Conservation (phyloP, 2,797 vertebrate genomes). For the Champsocephalus esox region DNA sequence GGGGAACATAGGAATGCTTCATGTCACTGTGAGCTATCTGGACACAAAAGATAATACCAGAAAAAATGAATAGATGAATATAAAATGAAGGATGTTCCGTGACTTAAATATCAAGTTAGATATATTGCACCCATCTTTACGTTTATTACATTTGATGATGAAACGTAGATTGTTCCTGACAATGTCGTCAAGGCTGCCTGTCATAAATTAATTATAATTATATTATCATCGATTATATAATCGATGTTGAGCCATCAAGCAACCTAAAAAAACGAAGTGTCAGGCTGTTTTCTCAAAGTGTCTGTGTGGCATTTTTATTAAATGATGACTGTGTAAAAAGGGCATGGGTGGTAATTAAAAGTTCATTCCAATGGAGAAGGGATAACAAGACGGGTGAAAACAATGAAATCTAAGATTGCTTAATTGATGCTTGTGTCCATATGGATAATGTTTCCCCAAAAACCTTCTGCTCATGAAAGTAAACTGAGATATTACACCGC, state of each 20-base stretch:
- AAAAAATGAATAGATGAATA: no score
- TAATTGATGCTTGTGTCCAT: conserved; percentile 6
- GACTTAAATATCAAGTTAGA: no score
- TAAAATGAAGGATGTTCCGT: no score
- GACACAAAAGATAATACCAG: no score
- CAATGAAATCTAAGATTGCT: conserved; percentile 10
- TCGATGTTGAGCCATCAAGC: conserved; percentile 7
- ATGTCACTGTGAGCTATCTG: no score
- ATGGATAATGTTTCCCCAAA: conserved; percentile 11
- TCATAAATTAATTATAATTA: not conserved
- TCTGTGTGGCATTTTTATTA: conserved; percentile 20
- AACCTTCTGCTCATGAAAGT: not conserved
- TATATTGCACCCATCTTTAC: no score
- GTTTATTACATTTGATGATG: not conserved
- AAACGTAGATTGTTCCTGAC: not conserved
- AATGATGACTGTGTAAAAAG: conserved; percentile 24
- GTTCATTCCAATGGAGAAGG: not conserved
- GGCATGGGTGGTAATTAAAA: conserved; percentile 13
- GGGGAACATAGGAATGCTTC: no score
- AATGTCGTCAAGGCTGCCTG: not conserved
- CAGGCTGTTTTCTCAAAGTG: conserved; percentile 22
- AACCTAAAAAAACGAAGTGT: conserved; percentile 21
- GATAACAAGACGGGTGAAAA: not conserved
- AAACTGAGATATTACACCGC: not conserved
- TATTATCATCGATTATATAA: no score